These are phyloP conservation scores for Hystrix cristata DNA, from an alignment of 2,113 vertebrate genomes.

Conservation along the genomic window DNA sequence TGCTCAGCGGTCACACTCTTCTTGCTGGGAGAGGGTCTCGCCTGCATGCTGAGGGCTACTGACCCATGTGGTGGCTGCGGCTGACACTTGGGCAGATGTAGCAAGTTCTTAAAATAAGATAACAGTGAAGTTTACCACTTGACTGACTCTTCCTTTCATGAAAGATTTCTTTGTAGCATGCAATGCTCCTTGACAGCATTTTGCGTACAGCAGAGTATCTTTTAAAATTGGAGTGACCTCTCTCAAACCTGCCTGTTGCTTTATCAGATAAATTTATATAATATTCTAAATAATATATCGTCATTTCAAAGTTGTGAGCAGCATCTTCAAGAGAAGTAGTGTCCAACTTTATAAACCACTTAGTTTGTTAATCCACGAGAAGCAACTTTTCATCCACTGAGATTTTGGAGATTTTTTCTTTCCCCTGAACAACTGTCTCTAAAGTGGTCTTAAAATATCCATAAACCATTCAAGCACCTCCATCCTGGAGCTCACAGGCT, in stretches of 20 bases:
- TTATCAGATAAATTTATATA: background rate
- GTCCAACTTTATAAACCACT: background rate
- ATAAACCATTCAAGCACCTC: background rate
- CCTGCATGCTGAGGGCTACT: background rate
- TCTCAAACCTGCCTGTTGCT: background rate
- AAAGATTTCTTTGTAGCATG: background rate
- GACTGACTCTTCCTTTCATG: background rate
- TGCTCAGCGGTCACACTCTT: background rate
- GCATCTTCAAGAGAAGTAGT: background rate
- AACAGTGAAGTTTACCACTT: background rate
- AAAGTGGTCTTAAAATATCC: background rate
- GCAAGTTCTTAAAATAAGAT: background rate
- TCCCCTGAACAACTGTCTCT: background rate
- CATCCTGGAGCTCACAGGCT: background rate
- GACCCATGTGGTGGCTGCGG: background rate
- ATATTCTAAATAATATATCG: background rate
- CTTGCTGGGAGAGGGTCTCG: background rate
- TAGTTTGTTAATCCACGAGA: background rate
- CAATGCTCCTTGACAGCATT: no score
- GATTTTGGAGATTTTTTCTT: background rate
- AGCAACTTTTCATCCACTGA: background rate
- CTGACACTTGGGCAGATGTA: background rate
- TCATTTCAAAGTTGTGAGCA: background rate
- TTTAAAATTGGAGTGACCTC: background rate
- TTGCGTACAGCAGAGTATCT: no score